Evolutionary conservation across 2,113 vertebrate species (phyloP).

Genomic region (Trichechus manatus): DNA sequence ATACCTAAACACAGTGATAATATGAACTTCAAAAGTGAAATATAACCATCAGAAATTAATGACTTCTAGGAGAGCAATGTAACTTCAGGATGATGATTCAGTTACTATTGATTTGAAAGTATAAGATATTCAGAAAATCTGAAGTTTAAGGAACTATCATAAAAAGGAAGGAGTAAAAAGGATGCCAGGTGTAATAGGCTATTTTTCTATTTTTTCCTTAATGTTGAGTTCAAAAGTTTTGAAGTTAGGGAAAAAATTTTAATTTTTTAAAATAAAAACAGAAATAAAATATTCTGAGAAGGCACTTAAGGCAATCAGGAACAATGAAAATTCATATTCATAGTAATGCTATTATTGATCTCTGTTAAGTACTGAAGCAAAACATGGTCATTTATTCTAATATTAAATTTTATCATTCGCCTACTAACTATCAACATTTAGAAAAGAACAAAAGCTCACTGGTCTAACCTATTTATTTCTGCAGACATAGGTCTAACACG

Average conservation of each 20-base stretch:
- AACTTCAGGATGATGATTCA: slow-evolving; percentile 33
- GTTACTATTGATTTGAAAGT: not conserved
- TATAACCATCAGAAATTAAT: slow-evolving; percentile 33
- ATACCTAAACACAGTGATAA: slow-evolving; percentile 40
- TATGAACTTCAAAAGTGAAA: slow-evolving; percentile 61
- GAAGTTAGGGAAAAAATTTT: not conserved
- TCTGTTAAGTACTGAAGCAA: slow-evolving; percentile 74
- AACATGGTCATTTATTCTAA: slow-evolving; percentile 78
- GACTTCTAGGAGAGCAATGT: not conserved
- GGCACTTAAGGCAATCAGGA: slow-evolving; percentile 41
- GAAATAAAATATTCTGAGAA: not conserved
- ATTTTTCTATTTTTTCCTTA: slow-evolving; percentile 3
- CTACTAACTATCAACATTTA: slow-evolving; percentile 85
- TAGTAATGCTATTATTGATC: slow-evolving; percentile 53
- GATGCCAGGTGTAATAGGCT: not conserved
- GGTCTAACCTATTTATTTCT: slow-evolving; percentile 79
- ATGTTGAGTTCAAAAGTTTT: slow-evolving; percentile 17
- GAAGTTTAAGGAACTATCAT: not conserved
- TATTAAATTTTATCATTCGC: slow-evolving; percentile 81
- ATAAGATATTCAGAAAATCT: slow-evolving; percentile 9
- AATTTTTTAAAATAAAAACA: not conserved
- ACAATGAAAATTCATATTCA: slow-evolving; percentile 74
- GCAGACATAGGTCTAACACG: slow-evolving; percentile 77
- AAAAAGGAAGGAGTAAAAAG: slow-evolving; percentile 2
- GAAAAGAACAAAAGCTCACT: slow-evolving; percentile 82